A percentile compares a stretch with the other conserved stretches of the same genome.
Conservation (phyloP, 1,140 invertebrate genomes). For the Lepidurus apus region DNA sequence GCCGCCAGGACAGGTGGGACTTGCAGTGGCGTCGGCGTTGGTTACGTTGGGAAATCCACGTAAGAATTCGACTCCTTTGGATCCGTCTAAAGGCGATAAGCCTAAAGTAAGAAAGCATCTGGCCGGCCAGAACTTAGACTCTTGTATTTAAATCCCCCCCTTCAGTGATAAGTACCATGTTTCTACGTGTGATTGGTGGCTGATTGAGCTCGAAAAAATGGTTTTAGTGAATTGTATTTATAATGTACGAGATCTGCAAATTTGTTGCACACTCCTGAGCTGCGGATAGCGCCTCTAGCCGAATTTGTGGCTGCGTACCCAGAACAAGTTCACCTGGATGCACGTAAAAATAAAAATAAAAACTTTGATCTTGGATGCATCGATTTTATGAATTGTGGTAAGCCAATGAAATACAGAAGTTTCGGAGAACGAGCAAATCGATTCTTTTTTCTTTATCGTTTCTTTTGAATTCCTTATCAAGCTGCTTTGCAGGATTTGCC, state of each 20-base stretch:
- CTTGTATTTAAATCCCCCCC: background rate
- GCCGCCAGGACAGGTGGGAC: conserved; percentile 71
- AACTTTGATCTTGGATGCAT: background rate
- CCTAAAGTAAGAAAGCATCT: conserved; percentile 9
- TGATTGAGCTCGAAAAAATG: background rate
- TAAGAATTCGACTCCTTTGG: background rate
- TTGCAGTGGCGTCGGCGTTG: background rate
- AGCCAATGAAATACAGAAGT: too few relatives aligned
- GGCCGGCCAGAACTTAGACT: conserved; percentile 7
- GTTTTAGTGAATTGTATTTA: background rate
- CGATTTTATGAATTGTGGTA: too few relatives aligned
- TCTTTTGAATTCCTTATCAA: too few relatives aligned
- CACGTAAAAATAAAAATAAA: background rate
- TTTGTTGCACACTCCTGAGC: conserved; percentile 8
- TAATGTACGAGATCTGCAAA: background rate
- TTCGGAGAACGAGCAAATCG: too few relatives aligned
- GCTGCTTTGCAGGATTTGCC: too few relatives aligned
- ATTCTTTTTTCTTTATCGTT: too few relatives aligned
- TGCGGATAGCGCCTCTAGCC: background rate
- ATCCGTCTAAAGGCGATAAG: background rate
- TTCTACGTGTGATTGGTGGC: background rate
- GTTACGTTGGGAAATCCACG: conserved; percentile 1
- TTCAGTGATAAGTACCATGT: background rate
- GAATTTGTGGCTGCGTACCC: conserved; percentile 11
- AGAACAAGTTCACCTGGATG: conserved; percentile 11